Conservation (phyloP, 2,113 vertebrate species). For the Athene cunicularia region DNA sequence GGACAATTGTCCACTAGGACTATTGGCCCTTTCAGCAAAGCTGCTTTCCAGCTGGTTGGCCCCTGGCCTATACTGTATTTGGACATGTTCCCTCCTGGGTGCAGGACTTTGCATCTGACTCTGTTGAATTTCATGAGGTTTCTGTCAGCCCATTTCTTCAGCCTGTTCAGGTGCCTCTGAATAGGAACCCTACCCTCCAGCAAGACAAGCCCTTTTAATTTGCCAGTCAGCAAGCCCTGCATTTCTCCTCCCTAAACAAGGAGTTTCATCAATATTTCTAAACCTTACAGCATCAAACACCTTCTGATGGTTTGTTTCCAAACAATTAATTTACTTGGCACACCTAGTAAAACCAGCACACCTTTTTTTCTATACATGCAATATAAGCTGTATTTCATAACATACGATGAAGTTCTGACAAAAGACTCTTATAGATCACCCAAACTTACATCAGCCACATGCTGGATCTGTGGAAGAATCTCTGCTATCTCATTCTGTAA, state of each 20-base stretch:
- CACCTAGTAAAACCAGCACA: not conserved
- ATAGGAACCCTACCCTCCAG: not conserved
- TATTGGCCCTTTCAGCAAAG: not conserved
- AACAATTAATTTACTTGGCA: not conserved
- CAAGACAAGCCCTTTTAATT: not conserved
- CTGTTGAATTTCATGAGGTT: not conserved
- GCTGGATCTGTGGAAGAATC: slow-evolving; percentile 83
- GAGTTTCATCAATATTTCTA: not conserved
- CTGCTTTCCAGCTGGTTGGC: not conserved
- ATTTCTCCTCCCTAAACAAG: not conserved
- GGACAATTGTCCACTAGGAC: not conserved
- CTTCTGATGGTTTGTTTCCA: not conserved
- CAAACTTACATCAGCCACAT: slow-evolving; percentile 84
- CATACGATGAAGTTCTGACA: not conserved
- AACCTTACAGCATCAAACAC: not conserved
- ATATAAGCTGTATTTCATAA: not conserved
- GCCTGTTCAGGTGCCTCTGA: not conserved
- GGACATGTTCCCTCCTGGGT: not conserved
- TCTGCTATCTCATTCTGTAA: slow-evolving; percentile 82
- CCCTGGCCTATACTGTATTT: not conserved
- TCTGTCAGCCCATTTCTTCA: not conserved
- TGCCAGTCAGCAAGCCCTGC: not conserved
- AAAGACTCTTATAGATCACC: not conserved
- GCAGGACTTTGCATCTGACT: not conserved
- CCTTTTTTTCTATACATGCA: not conserved